These are phyloP conservation scores for Xiphydria camelus DNA, from an alignment of 2,888 invertebrate species.

Conservation along the genomic window DNA sequence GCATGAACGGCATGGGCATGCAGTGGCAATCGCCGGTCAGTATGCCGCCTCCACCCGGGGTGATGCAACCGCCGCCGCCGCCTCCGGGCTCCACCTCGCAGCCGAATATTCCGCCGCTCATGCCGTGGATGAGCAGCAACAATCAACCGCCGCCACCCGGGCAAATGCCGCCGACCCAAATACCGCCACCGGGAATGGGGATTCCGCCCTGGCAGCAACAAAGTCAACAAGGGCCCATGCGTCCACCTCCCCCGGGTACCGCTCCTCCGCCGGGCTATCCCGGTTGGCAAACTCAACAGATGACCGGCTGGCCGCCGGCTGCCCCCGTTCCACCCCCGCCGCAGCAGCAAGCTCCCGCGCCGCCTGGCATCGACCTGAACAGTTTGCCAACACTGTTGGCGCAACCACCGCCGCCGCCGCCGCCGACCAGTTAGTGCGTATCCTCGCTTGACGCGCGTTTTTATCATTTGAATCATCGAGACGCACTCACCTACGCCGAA, in stretches of 20 bases:
- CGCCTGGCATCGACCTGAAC: slow-evolving; percentile 62
- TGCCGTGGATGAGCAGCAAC: slow-evolving; percentile 63
- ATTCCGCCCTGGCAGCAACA: slow-evolving; percentile 53
- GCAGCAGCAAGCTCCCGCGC: slow-evolving; percentile 52
- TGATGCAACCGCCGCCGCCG: slow-evolving; percentile 59
- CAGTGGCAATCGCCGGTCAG: slow-evolving; percentile 60
- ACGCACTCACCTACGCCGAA: too few relatives aligned
- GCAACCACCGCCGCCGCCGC: slow-evolving; percentile 74
- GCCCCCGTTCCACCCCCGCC: slow-evolving; percentile 63
- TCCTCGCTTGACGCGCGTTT: slow-evolving; percentile 5
- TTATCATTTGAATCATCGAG: too few relatives aligned
- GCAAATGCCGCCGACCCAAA: slow-evolving; percentile 47
- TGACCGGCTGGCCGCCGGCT: slow-evolving; percentile 51
- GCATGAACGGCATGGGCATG: slow-evolving; percentile 52
- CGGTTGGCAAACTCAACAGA: slow-evolving; percentile 47
- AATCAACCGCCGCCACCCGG: slow-evolving; percentile 56
- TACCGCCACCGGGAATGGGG: slow-evolving; percentile 53
- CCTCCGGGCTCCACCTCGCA: slow-evolving; percentile 61
- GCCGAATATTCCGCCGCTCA: slow-evolving; percentile 60
- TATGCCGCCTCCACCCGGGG: slow-evolving; percentile 60
- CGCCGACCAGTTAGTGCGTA: slow-evolving; percentile 54
- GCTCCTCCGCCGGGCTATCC: slow-evolving; percentile 37
- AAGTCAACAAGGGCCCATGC: slow-evolving; percentile 40
- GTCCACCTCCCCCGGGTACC: slow-evolving; percentile 38
- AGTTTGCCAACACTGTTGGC: slow-evolving; percentile 63